phyloP scores from a whole-genome alignment of 2,113 vertebrate genomes.

The Syngnathus typhle region DNA sequence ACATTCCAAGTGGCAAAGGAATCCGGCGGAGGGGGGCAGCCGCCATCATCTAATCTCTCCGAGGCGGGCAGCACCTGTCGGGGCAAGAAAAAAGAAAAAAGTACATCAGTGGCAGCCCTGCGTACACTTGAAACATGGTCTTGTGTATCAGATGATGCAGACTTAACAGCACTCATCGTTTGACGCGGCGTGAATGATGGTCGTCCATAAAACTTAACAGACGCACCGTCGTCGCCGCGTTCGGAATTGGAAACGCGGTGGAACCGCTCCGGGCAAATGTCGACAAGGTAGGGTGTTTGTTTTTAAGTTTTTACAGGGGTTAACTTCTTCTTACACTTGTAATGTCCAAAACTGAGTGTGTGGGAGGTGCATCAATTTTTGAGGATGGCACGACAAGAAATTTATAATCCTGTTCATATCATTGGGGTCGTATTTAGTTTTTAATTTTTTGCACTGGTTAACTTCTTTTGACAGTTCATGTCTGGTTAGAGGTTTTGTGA shows the following conservation, averaged over 20 bases:
- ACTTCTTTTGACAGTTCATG: too few species aligned
- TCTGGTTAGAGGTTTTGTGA: too few species aligned
- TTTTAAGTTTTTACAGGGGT: neutral
- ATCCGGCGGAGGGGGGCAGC: constrained; percentile 55
- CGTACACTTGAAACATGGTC: constrained; percentile 40
- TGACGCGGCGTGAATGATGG: constrained; percentile 18
- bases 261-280: neutral
- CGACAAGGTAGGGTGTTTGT: neutral
- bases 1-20: constrained; percentile 59
- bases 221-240: neutral
- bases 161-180: constrained; percentile 29
- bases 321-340: neutral
- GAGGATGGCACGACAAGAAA: neutral
- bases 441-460: too few species aligned
- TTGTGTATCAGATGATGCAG: constrained; percentile 42
- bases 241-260: neutral
- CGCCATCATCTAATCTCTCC: constrained; percentile 60
- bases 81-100: constrained; percentile 24
- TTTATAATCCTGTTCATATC: too few species aligned
- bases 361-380: neutral
- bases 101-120: constrained; percentile 38
- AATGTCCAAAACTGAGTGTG: neutral
- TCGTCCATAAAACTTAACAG: constrained; percentile 15
- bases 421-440: too few species aligned
- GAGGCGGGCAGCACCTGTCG: constrained; percentile 61